These are phyloP conservation scores for Amniataba percoides DNA, from an alignment of 2,797 vertebrate species.

Conservation along the genomic window DNA sequence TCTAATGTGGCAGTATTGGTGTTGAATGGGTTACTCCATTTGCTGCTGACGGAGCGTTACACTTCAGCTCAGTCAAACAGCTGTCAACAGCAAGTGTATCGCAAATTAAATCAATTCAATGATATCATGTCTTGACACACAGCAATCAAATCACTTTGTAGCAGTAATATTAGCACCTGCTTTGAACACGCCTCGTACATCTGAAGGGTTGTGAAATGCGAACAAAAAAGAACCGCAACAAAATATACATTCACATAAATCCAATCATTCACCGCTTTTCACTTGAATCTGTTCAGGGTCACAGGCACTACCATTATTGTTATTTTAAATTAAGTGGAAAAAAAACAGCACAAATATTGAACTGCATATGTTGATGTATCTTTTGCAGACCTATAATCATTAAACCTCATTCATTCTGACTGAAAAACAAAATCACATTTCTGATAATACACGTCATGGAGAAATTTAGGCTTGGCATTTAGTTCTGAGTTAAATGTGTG, in stretches of 20 bases:
- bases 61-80: conserved; percentile 68
- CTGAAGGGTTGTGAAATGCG: conserved; percentile 16
- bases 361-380: conserved; percentile 16
- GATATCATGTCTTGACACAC: conserved; percentile 64
- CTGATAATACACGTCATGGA: conserved; percentile 37
- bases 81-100: conserved; percentile 62
- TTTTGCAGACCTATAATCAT: conserved; percentile 19
- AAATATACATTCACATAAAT: conserved; percentile 41
- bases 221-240: background rate
- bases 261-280: conserved; percentile 15
- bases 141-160: conserved; percentile 58
- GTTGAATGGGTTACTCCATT: conserved; percentile 63
- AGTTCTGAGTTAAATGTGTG: conserved; percentile 42
- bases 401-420: conserved; percentile 22
- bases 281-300: conserved; percentile 16
- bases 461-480: conserved; percentile 29
- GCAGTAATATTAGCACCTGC: conserved; percentile 51
- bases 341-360: background rate
- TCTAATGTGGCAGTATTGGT: conserved; percentile 45
- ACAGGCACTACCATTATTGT: conserved; percentile 23
- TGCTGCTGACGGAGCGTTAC: conserved; percentile 67
- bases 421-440: conserved; percentile 41
- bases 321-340: conserved; percentile 25
- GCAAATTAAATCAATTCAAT: conserved; percentile 70
- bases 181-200: conserved; percentile 36